Evolutionary conservation across 2,888 invertebrate genomes (phyloP).

Genomic region (Ashinkailepas kermadecensis): DNA sequence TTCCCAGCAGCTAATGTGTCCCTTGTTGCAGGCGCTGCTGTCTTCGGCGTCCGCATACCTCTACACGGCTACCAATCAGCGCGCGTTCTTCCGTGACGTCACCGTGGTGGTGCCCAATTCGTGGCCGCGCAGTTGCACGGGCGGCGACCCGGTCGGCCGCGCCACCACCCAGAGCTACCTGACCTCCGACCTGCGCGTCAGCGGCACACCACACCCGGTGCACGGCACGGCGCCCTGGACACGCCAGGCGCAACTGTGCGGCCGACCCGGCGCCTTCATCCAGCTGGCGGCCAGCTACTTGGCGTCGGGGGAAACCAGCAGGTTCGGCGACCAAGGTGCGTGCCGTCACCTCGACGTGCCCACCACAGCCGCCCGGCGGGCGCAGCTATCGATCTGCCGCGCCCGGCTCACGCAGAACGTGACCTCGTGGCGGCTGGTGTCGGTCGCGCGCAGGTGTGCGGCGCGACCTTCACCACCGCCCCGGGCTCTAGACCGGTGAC

Average conservation of each 20-base stretch:
- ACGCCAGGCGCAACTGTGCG: conserved; percentile 55
- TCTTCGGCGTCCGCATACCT: conserved; percentile 51
- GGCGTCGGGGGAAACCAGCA: background rate
- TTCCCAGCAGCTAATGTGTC: background rate
- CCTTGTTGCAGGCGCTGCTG: conserved; percentile 47
- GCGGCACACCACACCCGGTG: conserved; percentile 46
- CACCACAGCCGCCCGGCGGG: no score
- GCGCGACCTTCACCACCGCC: no score
- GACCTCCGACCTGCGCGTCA: conserved; percentile 45
- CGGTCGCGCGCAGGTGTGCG: no score
- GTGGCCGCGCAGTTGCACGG: conserved; percentile 48
- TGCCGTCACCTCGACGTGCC: no score
- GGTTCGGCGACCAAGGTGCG: background rate
- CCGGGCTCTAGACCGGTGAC: no score
- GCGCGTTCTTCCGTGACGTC: conserved; percentile 51
- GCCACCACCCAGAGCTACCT: conserved; percentile 37
- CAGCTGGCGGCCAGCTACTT: conserved; percentile 40
- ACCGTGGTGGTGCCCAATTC: conserved; percentile 53
- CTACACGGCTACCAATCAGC: conserved; percentile 51
- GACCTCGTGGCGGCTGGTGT: no score
- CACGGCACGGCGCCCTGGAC: conserved; percentile 52
- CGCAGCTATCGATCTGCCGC: no score
- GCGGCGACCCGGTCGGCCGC: conserved; percentile 37
- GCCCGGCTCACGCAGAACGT: no score
- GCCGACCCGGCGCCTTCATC: conserved; percentile 53